Base-by-base conservation (phyloP, 2,797 vertebrate genomes). In the Sparidentex hasta region DNA sequence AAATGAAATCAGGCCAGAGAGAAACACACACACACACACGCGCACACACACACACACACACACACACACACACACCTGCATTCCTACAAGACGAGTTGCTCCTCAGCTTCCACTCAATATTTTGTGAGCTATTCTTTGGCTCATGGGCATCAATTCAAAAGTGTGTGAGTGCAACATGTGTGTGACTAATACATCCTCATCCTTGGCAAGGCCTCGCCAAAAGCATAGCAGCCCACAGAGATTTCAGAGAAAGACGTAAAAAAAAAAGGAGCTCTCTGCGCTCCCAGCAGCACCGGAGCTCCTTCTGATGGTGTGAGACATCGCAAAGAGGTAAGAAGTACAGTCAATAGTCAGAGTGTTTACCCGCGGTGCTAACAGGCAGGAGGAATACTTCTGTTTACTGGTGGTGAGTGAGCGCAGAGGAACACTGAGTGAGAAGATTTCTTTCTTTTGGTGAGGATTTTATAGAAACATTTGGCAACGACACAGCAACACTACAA, bases 111-210 rank as follows among this genome's bases (percentile, higher is more conserved):
- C 76, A 52, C 77, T 77, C 76, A n/a, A 21, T 74, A 58, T 57
- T 65, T 70, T 18, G 12, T 41, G 41, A 71, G 52, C 70, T 80
- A 62, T 83, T 85, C 44, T 78, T 75, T 81, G 11, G 29, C 80
- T 84, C 50, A 20, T 33, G 69, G 83, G 71, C 82, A 46, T 78
- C 65, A 29, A 76, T 80, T 84, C 78, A 83, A 44, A 65, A 65
- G 16, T 38, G 50, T 74, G 67, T 48, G 72, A 81, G 67, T 73
- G 76, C 78, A 88, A 79, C 74, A 80, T 84, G 81, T 86, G 82
- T 87, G 82, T 80, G 81, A 88, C 84, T 89, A 83, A 89, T 82
- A 69, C 81, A 83, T 80, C 73, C 78, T 84, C 81, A 84, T 80
- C 65, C 62, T 67, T 75, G 78, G 80, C 73, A 62, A 72, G 75